Percentiles rank a stretch among this genome's conserved stretches.
Conservation (phyloP, 1,140 invertebrate species). For the Drosophila arawakana region DNA sequence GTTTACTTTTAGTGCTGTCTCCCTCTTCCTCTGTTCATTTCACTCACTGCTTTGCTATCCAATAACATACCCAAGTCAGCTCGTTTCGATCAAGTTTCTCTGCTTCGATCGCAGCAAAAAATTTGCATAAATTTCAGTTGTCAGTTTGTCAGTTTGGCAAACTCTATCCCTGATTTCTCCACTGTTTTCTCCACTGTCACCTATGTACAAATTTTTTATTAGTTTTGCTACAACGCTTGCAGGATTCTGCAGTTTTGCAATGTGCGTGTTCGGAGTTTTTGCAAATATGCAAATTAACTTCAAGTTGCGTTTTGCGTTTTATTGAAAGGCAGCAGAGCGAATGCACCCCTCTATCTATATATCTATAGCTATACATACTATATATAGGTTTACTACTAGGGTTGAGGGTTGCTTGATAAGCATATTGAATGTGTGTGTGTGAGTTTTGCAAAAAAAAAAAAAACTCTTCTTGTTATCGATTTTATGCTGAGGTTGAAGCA, state of each 20-base stretch:
- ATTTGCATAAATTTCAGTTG: conserved; percentile 70
- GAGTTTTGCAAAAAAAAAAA: conserved; percentile 40
- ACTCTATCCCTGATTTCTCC: conserved; percentile 27
- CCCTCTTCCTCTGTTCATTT: conserved; percentile 8
- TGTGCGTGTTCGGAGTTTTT: conserved; percentile 61
- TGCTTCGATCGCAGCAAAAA: conserved; percentile 40
- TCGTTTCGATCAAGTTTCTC: conserved; percentile 17
- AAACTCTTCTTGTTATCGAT: conserved; percentile 40
- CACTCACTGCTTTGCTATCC: conserved; percentile 44
- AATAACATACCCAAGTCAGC: conserved; percentile 64
- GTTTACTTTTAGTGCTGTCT: conserved; percentile 42
- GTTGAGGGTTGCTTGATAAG: conserved; percentile 58
- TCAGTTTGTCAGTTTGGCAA: conserved; percentile 2
- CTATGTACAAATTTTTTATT: conserved; percentile 69
- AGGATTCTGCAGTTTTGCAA: conserved; percentile 60
- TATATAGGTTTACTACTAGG: conserved; percentile 27
- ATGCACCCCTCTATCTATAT: conserved; percentile 17
- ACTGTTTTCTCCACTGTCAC: conserved; percentile 42
- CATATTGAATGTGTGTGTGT: conserved; percentile 39
- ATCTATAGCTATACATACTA: background rate
- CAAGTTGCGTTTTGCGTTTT: conserved; percentile 70
- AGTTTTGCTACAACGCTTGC: conserved; percentile 52
- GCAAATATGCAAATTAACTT: conserved; percentile 81
- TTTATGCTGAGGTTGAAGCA: conserved; percentile 31
- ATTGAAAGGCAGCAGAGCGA: conserved; percentile 42